Percentiles rank a stretch among this genome's conserved stretches.
phyloP scores from a whole-genome alignment of 1,140 invertebrate species.

The Chymomyza costata region DNA sequence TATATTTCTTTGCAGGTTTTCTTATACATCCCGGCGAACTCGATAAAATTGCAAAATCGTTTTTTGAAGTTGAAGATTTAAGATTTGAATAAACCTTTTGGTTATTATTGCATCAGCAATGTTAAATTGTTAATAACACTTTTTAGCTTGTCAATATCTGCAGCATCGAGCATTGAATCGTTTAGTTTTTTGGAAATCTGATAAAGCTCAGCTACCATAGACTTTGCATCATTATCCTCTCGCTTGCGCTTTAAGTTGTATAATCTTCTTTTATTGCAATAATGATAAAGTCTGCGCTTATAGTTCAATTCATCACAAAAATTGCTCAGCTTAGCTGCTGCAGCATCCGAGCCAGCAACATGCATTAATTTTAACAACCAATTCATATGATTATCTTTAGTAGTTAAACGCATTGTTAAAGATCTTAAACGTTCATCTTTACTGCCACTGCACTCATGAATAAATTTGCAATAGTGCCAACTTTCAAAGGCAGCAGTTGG shows the following conservation, averaged over 20 bases:
- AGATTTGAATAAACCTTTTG: too few species aligned
- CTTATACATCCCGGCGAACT: too few species aligned
- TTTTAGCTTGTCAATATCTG: slow-evolving; percentile 15
- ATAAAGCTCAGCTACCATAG: slow-evolving; percentile 27
- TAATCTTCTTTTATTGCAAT: neutral
- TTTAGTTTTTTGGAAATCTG: slow-evolving; percentile 8
- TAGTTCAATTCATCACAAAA: slow-evolving; percentile 1
- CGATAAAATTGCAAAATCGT: too few species aligned
- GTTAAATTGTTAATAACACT: slow-evolving; percentile 20
- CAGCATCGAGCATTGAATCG: neutral
- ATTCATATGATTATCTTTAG: too few species aligned
- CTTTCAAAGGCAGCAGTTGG: neutral
- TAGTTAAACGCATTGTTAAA: slow-evolving; percentile 16
- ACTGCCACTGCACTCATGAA: slow-evolving; percentile 15
- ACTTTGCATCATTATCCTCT: neutral
- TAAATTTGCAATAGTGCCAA: slow-evolving; percentile 42
- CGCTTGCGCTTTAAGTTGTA: slow-evolving; percentile 18
- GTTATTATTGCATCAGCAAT: neutral
- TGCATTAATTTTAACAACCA: too few species aligned
- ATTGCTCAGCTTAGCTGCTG: neutral
- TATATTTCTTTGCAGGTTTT: too few species aligned
- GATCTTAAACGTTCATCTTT: slow-evolving; percentile 21
- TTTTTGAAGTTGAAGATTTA: too few species aligned
- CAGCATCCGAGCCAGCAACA: neutral
- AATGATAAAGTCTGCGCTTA: neutral